These are phyloP conservation scores for Sebastes nivosus DNA, from an alignment of 2,797 vertebrate species.

Conservation along the genomic window DNA sequence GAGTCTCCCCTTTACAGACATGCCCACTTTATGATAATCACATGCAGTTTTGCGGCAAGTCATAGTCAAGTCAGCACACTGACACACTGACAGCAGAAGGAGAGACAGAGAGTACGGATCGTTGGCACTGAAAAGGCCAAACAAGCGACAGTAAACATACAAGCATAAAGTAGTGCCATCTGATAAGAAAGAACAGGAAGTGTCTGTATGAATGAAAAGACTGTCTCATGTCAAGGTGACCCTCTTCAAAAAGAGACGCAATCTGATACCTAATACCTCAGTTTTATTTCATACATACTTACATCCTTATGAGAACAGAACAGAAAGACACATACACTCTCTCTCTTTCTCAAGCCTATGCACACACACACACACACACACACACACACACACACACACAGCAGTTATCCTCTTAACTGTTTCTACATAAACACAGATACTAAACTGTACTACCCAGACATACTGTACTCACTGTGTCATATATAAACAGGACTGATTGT, in stretches of 20 bases:
- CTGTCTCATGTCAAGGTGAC: slow-evolving; percentile 17
- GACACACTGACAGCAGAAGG: too few species aligned
- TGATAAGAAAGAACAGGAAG: neutral
- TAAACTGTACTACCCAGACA: slow-evolving; percentile 32
- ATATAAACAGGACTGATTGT: slow-evolving; percentile 61
- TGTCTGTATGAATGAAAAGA: slow-evolving; percentile 15
- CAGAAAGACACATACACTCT: neutral
- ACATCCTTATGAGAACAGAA: neutral
- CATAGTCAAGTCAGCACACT: too few species aligned
- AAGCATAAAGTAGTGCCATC: neutral
- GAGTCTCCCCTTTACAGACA: too few species aligned
- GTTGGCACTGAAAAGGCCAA: neutral
- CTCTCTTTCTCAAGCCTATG: neutral
- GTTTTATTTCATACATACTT: slow-evolving; percentile 46
- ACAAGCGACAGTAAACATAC: slow-evolving; percentile 15
- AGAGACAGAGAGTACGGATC: neutral
- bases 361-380: neutral
- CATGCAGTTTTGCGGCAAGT: too few species aligned
- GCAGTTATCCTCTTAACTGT: slow-evolving; percentile 38
- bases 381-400: neutral
- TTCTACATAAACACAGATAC: slow-evolving; percentile 66
- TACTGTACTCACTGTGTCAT: slow-evolving; percentile 52
- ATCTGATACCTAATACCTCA: slow-evolving; percentile 10
- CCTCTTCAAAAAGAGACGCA: neutral
- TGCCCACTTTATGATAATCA: too few species aligned